These are phyloP conservation scores for Dufourea novaeangliae DNA, from an alignment of 1,140 invertebrate species.

Conservation along the genomic window DNA sequence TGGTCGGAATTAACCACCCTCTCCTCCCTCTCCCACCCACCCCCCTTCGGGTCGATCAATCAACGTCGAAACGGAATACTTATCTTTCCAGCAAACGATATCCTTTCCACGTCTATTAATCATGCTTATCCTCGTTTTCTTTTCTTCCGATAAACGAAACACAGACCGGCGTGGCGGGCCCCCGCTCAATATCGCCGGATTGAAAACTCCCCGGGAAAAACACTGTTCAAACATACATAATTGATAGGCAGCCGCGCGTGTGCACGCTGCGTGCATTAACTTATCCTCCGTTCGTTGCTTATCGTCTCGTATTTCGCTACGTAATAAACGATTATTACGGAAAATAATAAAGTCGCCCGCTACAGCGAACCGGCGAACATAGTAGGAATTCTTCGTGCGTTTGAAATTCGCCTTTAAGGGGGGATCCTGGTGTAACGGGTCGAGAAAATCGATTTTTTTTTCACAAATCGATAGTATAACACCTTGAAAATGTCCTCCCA, in stretches of 20 bases:
- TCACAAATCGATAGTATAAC: too few species aligned
- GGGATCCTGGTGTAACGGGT: not conserved
- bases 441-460: too few species aligned
- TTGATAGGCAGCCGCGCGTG: slow-evolving; percentile 24
- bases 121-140: slow-evolving; percentile 42
- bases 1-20: slow-evolving; percentile 37
- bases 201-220: slow-evolving; percentile 22
- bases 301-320: not conserved
- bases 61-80: slow-evolving; percentile 40
- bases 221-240: slow-evolving; percentile 25
- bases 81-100: slow-evolving; percentile 44
- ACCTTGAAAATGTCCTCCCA: too few species aligned
- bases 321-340: slow-evolving; percentile 5
- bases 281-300: not conserved
- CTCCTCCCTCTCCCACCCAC: too few species aligned
- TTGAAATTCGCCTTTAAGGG: not conserved
- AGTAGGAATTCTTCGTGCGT: not conserved
- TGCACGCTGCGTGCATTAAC: slow-evolving; percentile 26
- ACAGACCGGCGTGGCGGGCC: not conserved
- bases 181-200: slow-evolving; percentile 12
- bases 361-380: too few species aligned
- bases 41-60: slow-evolving; percentile 37
- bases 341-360: not conserved
- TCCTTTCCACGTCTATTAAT: slow-evolving; percentile 48
- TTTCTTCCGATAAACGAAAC: slow-evolving; percentile 5